Base-by-base conservation (phyloP, 2,113 vertebrate genomes). In the Entelurus aequoreus region DNA sequence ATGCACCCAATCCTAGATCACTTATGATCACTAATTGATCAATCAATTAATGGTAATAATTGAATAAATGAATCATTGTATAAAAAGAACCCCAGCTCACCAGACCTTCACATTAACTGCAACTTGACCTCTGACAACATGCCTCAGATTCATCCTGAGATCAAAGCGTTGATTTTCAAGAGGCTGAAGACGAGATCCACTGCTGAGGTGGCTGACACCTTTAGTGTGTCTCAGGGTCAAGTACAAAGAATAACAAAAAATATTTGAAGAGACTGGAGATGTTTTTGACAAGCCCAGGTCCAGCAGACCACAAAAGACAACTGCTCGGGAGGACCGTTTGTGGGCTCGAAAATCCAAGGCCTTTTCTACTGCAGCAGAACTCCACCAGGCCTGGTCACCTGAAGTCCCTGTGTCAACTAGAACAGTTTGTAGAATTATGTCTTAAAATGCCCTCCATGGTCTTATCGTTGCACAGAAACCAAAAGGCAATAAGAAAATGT, bases 91-190 rank as follows among this genome's bases (percentile, higher is more conserved):
- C 28, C 3, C 28, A 28, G 28, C 28, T 28, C 28, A 28, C 21
- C n/a, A 28, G 21, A 28, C 21, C 21, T 28, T 28, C 21, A 28
- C 21, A 52, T 52, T 19, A 52, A 52, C 50, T 52, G 50, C 50
- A 52, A 52, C 15, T 49, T 49, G 48, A 49, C 48, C 48, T 49
- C 49, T 51, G 49, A 51, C 49, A 51, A 15, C 14, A 51, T 51
- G 49, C 49, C 11, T 51, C 3, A 51, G 49, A n/a, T 51, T n/a
- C 49, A 51, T 15, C 49, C 49, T 51, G 49, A 5, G 49, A 51
- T 12, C 12, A 49, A 14, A 5, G 12, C 48, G 48, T 49, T 49
- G 10, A 49, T 16, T 51, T n/a, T 51, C 49, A 51, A 51, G 49
- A 51, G 49, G 49, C 49, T 51, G 49, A 51, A 16, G 49, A 15